phyloP scores from a whole-genome alignment of 2,888 invertebrate species.

The Periphyllus acericola region DNA sequence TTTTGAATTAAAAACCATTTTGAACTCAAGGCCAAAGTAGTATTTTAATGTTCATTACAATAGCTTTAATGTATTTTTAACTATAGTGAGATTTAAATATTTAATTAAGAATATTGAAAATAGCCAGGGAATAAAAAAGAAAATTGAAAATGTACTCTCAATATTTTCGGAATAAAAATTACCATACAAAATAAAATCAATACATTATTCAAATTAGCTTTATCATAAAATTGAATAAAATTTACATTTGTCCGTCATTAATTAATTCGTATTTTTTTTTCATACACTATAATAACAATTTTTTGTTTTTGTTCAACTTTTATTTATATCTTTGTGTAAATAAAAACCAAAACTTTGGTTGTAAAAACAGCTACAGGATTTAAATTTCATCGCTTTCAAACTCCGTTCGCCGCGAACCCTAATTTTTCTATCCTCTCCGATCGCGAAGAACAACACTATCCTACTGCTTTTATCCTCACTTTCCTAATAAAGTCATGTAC shows the following conservation, averaged over 20 bases:
- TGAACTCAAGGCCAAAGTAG: neutral
- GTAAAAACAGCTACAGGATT: neutral
- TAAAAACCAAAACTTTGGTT: neutral
- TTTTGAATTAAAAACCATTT: neutral
- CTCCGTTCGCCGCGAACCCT: neutral
- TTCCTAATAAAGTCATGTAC: neutral
- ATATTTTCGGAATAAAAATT: neutral
- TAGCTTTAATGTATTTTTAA: neutral
- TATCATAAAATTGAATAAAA: neutral
- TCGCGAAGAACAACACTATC: neutral
- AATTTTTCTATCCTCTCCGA: slow-evolving; percentile 4
- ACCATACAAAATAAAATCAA: neutral
- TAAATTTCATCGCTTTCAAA: neutral
- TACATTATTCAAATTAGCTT: slow-evolving; percentile 5
- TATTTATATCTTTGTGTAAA: slow-evolving; percentile 3
- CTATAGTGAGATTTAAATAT: neutral
- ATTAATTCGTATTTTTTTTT: neutral
- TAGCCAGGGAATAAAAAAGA: neutral
- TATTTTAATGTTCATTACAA: neutral
- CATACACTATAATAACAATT: neutral
- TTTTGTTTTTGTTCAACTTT: neutral
- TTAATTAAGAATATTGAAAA: neutral
- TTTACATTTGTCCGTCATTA: neutral
- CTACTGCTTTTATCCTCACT: neutral
- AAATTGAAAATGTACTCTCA: neutral